These are phyloP conservation scores for Catalaphyllia jardinei DNA, from an alignment of 64 coral and sea anemone genomes.

Conservation along the genomic window DNA sequence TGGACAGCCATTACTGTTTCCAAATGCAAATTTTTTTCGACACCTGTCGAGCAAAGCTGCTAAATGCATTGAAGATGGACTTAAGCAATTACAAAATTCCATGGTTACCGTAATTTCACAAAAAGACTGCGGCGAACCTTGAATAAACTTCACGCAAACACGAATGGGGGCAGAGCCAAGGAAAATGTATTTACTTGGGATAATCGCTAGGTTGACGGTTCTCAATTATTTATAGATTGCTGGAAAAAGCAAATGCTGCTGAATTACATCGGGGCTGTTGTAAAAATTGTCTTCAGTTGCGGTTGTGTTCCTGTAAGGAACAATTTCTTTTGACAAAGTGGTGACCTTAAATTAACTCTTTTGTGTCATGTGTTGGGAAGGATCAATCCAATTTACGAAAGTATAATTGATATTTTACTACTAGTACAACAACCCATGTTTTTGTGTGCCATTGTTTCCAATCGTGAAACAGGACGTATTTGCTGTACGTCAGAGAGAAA, in stretches of 20 bases:
- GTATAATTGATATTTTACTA: constrained; percentile 29
- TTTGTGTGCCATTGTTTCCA: constrained; percentile 7
- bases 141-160: not conserved
- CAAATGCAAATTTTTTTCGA: constrained; percentile 34
- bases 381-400: not conserved
- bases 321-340: not conserved
- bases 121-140: constrained; percentile 9
- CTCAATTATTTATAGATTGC: constrained; percentile 1
- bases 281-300: not conserved
- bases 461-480: not conserved
- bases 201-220: not conserved
- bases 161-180: not conserved
- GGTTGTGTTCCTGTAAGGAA: not conserved
- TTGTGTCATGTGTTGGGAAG: not conserved
- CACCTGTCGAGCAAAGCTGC: constrained; percentile 21
- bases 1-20: not conserved
- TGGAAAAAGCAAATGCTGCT: not conserved
- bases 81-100: constrained; percentile 28
- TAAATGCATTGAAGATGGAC: constrained; percentile 11
- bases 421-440: not conserved
- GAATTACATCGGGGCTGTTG: not conserved
- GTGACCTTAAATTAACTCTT: constrained; percentile 16
- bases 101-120: constrained; percentile 6
- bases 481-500: not conserved
- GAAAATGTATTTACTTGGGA: not conserved